Percentiles rank a stretch among this genome's conserved stretches.
These are phyloP conservation scores for Oenanthe melanoleuca DNA, from an alignment of 2,113 vertebrate genomes.

Conservation along the genomic window DNA sequence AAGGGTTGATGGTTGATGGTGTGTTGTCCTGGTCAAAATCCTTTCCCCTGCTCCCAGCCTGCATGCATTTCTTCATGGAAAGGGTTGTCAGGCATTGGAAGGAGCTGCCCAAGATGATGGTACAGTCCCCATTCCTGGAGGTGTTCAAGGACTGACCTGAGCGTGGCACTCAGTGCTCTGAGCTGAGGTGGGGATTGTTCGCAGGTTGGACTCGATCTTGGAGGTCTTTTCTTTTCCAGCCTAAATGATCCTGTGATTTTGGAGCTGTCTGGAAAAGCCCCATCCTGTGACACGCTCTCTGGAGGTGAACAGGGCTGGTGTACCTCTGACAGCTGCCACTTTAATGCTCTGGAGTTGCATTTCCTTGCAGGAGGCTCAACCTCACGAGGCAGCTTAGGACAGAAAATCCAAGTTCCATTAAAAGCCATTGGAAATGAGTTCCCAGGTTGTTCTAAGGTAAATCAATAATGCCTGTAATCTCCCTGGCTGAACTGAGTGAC, in stretches of 20 bases:
- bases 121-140: not conserved
- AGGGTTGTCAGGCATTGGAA: not conserved
- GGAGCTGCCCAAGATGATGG: not conserved
- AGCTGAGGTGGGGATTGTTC: fast-evolving
- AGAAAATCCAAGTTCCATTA: conserved; percentile 34
- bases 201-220: not conserved
- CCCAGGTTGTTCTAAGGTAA: conserved; percentile 37
- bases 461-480: not conserved
- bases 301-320: not conserved
- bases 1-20: not conserved
- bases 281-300: fast-evolving
- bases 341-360: not conserved
- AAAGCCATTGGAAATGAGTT: conserved; percentile 39
- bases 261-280: not conserved
- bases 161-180: not conserved
- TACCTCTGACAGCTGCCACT: not conserved
- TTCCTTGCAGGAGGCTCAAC: not conserved
- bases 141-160: not conserved
- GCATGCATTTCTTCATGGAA: not conserved
- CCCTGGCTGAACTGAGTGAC: not conserved
- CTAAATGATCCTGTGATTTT: not conserved
- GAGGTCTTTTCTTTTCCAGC: not conserved
- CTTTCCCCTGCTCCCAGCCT: not conserved
- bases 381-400: not conserved
- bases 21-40: not conserved